Percentiles rank a stretch among this genome's conserved stretches.
These are phyloP conservation scores for Chaitophorus viminalis DNA, from an alignment of 2,888 invertebrate species.

Conservation along the genomic window DNA sequence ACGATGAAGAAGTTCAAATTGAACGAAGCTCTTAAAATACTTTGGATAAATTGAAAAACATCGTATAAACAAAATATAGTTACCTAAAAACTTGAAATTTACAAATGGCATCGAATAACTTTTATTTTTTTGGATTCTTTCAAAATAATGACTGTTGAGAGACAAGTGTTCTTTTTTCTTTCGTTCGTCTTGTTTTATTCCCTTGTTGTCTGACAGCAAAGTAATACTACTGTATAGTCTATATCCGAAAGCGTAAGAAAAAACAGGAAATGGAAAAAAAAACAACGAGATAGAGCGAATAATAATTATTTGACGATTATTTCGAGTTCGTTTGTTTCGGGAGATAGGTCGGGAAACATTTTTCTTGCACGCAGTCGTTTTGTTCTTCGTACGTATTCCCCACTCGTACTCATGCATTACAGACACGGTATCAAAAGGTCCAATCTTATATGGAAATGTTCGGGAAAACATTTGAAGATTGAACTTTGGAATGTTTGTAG, in stretches of 20 bases:
- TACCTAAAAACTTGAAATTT: neutral
- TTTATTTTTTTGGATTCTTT: neutral
- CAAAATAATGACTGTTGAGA: neutral
- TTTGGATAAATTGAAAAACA: neutral
- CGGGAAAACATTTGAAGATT: neutral
- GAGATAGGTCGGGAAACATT: neutral
- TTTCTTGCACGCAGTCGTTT: neutral
- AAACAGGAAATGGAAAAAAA: neutral
- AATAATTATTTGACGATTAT: slow-evolving; percentile 37
- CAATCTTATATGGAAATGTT: neutral
- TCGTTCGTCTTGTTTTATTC: neutral
- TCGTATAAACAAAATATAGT: neutral
- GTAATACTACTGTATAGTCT: neutral
- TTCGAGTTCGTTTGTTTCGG: neutral
- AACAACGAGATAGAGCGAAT: neutral
- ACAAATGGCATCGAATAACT: neutral
- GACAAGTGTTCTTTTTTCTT: neutral
- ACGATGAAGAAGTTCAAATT: no score
- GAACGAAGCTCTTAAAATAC: neutral
- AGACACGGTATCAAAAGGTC: neutral
- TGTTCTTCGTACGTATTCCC: neutral
- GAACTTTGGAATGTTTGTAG: neutral
- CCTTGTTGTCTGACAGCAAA: neutral
- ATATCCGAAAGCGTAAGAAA: neutral
- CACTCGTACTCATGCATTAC: neutral